A percentile compares a stretch with the other conserved stretches of the same genome.
phyloP scores from a whole-genome alignment of 2,113 vertebrate genomes.

The Clinocottus analis region DNA sequence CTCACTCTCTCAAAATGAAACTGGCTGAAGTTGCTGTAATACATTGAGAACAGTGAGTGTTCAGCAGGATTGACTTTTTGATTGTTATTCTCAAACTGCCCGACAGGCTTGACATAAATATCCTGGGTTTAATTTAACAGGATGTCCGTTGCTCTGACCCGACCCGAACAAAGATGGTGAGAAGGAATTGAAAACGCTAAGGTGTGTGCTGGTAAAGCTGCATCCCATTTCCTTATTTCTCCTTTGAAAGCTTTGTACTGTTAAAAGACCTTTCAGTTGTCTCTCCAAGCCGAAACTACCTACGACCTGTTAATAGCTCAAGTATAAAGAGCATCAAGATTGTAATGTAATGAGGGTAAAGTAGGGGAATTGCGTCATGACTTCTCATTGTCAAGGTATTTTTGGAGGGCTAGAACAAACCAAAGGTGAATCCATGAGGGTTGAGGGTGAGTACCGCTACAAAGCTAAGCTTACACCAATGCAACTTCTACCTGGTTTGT shows the following conservation, averaged over 20 bases:
- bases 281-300: background rate
- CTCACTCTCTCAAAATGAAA: conserved; percentile 5
- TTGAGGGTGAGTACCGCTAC: background rate
- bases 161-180: background rate
- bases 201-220: background rate
- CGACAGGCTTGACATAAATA: background rate
- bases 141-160: conserved; percentile 2
- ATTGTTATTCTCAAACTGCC: background rate
- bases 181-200: conserved; percentile 2
- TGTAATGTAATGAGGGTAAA: too few relatives aligned
- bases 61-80: background rate
- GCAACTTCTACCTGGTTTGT: too few relatives aligned
- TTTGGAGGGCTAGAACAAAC: background rate
- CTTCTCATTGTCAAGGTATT: background rate
- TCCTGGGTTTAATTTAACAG: conserved; percentile 6
- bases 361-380: background rate
- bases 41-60: background rate
- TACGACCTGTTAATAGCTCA: background rate
- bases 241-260: background rate
- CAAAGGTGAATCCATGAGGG: background rate
- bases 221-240: background rate
- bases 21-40: background rate
- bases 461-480: background rate
- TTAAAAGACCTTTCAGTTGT: too few relatives aligned
- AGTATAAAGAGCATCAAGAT: background rate